phyloP scores from a whole-genome alignment of 2,797 vertebrate species.

The Pseudocheirus occidentalis region DNA sequence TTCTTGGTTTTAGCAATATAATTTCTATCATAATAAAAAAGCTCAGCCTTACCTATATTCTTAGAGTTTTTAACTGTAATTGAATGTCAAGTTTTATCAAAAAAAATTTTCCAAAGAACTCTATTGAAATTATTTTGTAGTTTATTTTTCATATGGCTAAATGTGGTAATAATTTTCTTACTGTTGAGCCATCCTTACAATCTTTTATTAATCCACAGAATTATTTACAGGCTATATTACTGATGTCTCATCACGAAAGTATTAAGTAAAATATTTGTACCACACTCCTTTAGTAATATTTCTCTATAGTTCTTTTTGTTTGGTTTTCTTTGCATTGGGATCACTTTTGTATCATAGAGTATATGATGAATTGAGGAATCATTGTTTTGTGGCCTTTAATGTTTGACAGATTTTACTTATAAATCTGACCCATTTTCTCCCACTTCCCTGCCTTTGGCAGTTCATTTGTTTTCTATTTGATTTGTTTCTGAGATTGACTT shows the following conservation, averaged over 20 bases:
- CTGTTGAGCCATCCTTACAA: background rate
- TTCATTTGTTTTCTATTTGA: background rate
- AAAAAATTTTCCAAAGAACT: too few species aligned
- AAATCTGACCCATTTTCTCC: background rate
- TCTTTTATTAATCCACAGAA: background rate
- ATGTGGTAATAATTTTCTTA: background rate
- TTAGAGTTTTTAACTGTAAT: background rate
- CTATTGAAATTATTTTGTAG: background rate
- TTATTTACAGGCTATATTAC: background rate
- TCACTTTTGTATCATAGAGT: background rate
- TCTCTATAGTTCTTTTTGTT: background rate
- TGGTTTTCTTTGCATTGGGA: background rate
- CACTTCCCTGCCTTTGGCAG: background rate
- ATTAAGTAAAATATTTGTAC: background rate
- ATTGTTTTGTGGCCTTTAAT: background rate
- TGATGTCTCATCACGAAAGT: background rate
- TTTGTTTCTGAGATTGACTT: background rate
- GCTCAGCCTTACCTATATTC: background rate
- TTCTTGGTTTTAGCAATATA: background rate
- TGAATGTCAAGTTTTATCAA: background rate
- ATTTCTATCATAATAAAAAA: background rate
- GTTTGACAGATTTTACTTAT: background rate
- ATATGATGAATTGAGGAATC: background rate
- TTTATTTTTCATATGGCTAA: background rate
- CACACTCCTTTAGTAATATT: background rate